Percentiles rank a stretch among this genome's conserved stretches.
phyloP scores from a whole-genome alignment of 2,797 vertebrate genomes.

The Limosa lapponica region DNA sequence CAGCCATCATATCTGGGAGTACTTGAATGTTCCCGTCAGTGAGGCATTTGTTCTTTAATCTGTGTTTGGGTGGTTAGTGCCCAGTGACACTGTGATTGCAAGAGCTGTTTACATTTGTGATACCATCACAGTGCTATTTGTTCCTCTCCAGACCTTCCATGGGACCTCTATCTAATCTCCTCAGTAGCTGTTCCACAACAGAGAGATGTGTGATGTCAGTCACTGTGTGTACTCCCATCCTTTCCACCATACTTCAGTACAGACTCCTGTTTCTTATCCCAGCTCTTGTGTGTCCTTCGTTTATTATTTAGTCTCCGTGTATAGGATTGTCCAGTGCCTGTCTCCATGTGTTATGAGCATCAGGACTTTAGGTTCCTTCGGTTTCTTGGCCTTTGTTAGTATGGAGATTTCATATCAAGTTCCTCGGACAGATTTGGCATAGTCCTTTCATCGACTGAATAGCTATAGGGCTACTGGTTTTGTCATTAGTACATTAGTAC shows the following conservation, averaged over 20 bases:
- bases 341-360: not conserved
- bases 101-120: conserved; percentile 10
- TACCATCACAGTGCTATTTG: not conserved
- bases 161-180: conserved; percentile 14
- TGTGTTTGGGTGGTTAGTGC: not conserved
- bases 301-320: conserved; percentile 1
- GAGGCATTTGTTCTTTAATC: not conserved
- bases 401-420: not conserved
- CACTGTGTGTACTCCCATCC: not conserved
- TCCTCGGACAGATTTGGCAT: not conserved
- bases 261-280: not conserved
- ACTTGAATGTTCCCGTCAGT: not conserved
- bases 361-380: not conserved
- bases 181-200: not conserved
- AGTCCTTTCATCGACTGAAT: not conserved
- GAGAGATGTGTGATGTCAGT: not conserved
- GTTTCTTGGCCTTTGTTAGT: not conserved
- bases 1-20: not conserved
- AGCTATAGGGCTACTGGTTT: not conserved
- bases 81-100: not conserved
- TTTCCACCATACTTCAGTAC: not conserved
- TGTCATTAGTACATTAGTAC: not conserved
- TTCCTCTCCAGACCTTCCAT: not conserved
- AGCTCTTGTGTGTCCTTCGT: not conserved
- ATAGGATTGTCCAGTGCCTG: not conserved